Evolutionary conservation across 2,888 invertebrate genomes (phyloP).

Genomic region (Macrophya alboannulata): DNA sequence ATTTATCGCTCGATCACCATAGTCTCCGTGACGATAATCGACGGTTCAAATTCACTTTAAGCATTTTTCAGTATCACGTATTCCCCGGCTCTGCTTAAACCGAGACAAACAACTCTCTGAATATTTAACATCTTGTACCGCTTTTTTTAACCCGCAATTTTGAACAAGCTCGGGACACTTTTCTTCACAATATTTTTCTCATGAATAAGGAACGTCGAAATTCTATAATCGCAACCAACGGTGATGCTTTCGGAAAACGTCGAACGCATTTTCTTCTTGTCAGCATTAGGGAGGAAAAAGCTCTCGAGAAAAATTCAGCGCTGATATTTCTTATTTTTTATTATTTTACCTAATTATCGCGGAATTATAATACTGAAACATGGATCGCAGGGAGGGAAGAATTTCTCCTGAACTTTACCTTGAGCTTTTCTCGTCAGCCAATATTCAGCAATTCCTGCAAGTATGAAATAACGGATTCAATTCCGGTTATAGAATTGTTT

Average conservation of each 20-base stretch:
- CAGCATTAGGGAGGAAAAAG: not conserved
- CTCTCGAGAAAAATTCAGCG: not conserved
- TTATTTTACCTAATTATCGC: not conserved
- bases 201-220: not conserved
- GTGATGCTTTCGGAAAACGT: not conserved
- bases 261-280: not conserved
- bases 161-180: not conserved
- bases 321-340: not conserved
- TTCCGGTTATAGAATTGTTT: not conserved
- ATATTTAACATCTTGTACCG: constrained; percentile 4
- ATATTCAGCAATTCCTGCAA: not conserved
- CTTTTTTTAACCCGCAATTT: not conserved
- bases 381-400: not conserved
- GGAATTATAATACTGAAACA: not conserved
- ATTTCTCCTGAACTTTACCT: not conserved
- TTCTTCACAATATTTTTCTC: not conserved
- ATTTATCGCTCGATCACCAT: not conserved
- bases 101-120: constrained; percentile 15
- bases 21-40: constrained; percentile 5
- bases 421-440: not conserved
- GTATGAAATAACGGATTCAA: not conserved
- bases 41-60: constrained; percentile 28
- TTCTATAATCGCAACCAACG: not conserved
- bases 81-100: not conserved
- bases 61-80: constrained; percentile 17